Conservation (phyloP, 1,140 invertebrate species). For the Manduca sexta region DNA sequence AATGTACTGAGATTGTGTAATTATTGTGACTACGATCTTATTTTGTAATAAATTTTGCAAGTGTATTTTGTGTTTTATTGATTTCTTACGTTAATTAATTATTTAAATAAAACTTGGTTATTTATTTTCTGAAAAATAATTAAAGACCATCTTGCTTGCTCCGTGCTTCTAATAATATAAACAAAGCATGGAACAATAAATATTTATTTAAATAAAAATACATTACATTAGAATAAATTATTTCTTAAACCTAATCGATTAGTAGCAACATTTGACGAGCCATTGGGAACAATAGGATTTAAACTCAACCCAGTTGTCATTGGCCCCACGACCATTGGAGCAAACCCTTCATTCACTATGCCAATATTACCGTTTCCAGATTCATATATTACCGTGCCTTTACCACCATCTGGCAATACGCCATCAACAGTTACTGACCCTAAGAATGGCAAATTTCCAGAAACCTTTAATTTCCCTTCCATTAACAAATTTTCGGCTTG, state of each 20-base stretch:
- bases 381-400: slow-evolving; percentile 24
- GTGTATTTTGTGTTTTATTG: no score
- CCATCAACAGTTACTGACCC: slow-evolving; percentile 30
- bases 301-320: neutral
- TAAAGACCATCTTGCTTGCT: no score
- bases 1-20: no score
- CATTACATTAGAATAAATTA: neutral
- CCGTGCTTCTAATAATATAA: no score
- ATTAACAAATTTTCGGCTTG: slow-evolving; percentile 31
- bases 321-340: neutral
- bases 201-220: neutral
- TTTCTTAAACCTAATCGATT: neutral
- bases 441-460: slow-evolving; percentile 32
- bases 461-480: slow-evolving; percentile 26
- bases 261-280: no score
- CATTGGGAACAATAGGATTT: no score
- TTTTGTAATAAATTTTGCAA: no score
- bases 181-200: neutral
- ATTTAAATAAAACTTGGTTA: no score
- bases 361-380: slow-evolving; percentile 22
- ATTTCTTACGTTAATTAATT: no score
- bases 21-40: no score
- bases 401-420: slow-evolving; percentile 20
- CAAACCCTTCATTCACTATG: slow-evolving; percentile 11
- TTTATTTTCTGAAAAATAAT: no score